phyloP scores from a whole-genome alignment of 2,797 vertebrate species.

The Cryptoblepharus egeriae region DNA sequence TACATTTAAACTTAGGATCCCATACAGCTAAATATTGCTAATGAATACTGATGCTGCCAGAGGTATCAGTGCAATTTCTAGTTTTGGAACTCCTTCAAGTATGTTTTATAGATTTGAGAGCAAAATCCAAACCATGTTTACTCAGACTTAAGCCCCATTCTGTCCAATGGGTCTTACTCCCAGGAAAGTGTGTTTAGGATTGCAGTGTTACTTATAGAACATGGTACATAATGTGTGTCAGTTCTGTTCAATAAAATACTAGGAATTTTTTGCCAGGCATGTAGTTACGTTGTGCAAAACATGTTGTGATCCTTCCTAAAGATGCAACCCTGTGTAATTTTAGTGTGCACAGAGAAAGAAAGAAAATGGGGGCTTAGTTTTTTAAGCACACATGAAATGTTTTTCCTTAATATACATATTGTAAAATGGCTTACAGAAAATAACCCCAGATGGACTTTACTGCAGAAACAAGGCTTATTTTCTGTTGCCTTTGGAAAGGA shows the following conservation, averaged over 20 bases:
- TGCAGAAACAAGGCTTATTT: neutral
- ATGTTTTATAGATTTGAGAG: neutral
- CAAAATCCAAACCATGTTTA: too few relatives aligned
- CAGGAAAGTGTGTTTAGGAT: too few relatives aligned
- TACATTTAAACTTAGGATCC: neutral
- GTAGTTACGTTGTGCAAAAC: neutral
- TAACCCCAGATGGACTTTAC: conserved; percentile 15
- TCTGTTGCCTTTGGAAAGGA: conserved; percentile 17
- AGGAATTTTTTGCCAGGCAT: neutral
- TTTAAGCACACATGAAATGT: conserved; percentile 17
- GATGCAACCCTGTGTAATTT: neutral
- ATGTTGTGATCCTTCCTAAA: neutral
- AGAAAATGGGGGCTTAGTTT: neutral
- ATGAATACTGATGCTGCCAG: neutral
- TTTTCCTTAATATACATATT: conserved; percentile 40
- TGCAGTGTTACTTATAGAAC: neutral
- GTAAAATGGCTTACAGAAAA: conserved; percentile 6
- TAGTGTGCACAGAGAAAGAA: neutral
- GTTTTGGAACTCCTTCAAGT: accelerated
- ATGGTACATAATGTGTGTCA: neutral
- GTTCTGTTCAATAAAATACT: neutral
- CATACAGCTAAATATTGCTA: conserved; percentile 5
- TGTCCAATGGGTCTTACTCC: too few relatives aligned
- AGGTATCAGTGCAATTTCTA: accelerated
- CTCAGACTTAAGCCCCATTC: too few relatives aligned